Conservation (phyloP, 2,888 invertebrate species). For the Netelia virgata region DNA sequence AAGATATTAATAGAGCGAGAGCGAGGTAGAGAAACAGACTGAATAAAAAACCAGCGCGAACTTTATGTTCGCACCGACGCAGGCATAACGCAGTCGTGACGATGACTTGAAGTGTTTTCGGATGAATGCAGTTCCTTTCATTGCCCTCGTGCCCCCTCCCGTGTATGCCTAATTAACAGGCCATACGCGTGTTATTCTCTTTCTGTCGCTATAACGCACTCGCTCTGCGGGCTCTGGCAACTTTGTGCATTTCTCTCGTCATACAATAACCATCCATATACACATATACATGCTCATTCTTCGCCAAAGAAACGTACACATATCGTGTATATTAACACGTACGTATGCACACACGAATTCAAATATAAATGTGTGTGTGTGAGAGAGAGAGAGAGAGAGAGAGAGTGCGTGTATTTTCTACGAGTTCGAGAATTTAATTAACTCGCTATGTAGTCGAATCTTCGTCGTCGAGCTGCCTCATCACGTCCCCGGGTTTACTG, state of each 20-base stretch:
- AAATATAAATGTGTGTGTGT: slow-evolving; percentile 18
- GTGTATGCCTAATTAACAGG: slow-evolving; percentile 78
- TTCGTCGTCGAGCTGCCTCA: slow-evolving; percentile 67
- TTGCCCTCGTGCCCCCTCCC: slow-evolving; percentile 58
- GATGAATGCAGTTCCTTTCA: slow-evolving; percentile 77
- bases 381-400: no score
- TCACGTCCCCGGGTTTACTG: slow-evolving; percentile 38
- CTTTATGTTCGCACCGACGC: slow-evolving; percentile 59
- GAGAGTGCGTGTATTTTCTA: slow-evolving; percentile 39
- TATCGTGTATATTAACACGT: slow-evolving; percentile 35
- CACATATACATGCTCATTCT: slow-evolving; percentile 14
- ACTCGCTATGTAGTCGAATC: slow-evolving; percentile 81
- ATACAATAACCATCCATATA: slow-evolving; percentile 16
- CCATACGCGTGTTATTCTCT: slow-evolving; percentile 65
- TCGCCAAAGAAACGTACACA: slow-evolving; percentile 33
- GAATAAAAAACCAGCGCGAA: slow-evolving; percentile 7
- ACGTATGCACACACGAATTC: neutral
- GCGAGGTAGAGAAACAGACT: slow-evolving; percentile 2
- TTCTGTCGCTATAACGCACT: slow-evolving; percentile 56
- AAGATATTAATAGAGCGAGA: slow-evolving; percentile 18
- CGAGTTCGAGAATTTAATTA: slow-evolving; percentile 80
- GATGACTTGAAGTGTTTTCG: slow-evolving; percentile 76
- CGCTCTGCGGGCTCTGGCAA: slow-evolving; percentile 45
- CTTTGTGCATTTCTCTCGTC: slow-evolving; percentile 55
- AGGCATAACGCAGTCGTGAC: slow-evolving; percentile 62